A percentile compares a stretch with the other conserved stretches of the same genome.
These are phyloP conservation scores for Caenorhabditis brenneri DNA, from an alignment of 1,140 invertebrate species.

Conservation along the genomic window DNA sequence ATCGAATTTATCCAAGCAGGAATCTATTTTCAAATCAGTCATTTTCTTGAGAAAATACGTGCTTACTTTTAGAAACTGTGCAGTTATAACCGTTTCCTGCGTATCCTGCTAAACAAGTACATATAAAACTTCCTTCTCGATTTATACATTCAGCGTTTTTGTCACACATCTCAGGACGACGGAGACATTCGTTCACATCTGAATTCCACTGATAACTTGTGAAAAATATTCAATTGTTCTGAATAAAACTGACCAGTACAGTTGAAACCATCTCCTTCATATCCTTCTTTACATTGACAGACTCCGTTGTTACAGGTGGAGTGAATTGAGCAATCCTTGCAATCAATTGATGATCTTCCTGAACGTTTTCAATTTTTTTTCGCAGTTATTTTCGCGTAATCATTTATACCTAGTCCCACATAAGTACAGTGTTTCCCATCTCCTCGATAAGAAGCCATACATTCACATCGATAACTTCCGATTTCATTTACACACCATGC, in stretches of 20 bases:
- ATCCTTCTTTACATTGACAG: slow-evolving; percentile 83
- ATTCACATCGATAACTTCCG: slow-evolving; percentile 84
- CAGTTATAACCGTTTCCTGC: slow-evolving; percentile 82
- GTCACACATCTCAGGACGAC: slow-evolving; percentile 79
- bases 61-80: slow-evolving; percentile 64
- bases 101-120: slow-evolving; percentile 82
- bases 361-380: not conserved
- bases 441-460: slow-evolving; percentile 74
- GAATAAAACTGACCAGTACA: slow-evolving; percentile 73
- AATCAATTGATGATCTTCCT: slow-evolving; percentile 55
- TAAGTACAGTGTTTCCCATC: slow-evolving; percentile 59
- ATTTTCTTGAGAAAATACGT: not conserved
- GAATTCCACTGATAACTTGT: slow-evolving; percentile 72
- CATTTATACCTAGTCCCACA: slow-evolving; percentile 58
- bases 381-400: not conserved
- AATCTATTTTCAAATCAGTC: slow-evolving; percentile 47
- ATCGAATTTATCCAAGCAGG: slow-evolving; percentile 63
- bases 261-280: slow-evolving; percentile 81
- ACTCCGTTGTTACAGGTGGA: slow-evolving; percentile 57
- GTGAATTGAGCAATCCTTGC: slow-evolving; percentile 54
- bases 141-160: slow-evolving; percentile 88
- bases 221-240: not conserved
- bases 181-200: slow-evolving; percentile 85
- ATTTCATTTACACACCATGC: slow-evolving; percentile 84
- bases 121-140: slow-evolving; percentile 82